Conservation (phyloP, 1,140 invertebrate species). For the Notospermus geniculatus region DNA sequence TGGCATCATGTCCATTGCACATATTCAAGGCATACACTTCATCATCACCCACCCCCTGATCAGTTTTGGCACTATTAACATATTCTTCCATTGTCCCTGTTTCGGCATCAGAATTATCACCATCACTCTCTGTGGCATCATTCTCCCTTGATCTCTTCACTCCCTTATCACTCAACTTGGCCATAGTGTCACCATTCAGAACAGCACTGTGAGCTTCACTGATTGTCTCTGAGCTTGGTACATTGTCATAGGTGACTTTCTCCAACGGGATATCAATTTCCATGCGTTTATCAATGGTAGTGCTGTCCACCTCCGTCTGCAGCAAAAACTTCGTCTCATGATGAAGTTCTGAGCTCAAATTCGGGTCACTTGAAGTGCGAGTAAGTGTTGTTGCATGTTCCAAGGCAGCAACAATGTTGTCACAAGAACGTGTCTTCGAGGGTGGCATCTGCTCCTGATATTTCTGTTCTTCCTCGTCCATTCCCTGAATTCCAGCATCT, state of each 20-base stretch:
- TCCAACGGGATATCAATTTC: background rate
- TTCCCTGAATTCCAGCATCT: background rate
- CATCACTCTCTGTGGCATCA: background rate
- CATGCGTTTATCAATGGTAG: slow-evolving; percentile 2
- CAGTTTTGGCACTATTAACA: slow-evolving; percentile 1
- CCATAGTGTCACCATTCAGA: too few relatives aligned
- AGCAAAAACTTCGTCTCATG: slow-evolving; percentile 1
- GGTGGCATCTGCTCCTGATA: slow-evolving; percentile 39
- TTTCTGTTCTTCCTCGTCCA: slow-evolving; percentile 11
- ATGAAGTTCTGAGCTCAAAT: slow-evolving; percentile 55
- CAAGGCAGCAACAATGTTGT: slow-evolving; percentile 63
- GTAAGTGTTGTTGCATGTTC: slow-evolving; percentile 64
- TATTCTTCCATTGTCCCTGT: background rate
- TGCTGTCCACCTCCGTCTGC: background rate
- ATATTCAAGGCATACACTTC: slow-evolving; percentile 8
- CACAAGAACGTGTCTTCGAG: slow-evolving; percentile 63
- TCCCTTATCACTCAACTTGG: background rate
- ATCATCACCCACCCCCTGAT: background rate
- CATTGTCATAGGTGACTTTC: too few relatives aligned
- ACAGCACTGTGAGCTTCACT: too few relatives aligned
- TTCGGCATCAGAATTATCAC: background rate
- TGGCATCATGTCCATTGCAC: slow-evolving; percentile 19
- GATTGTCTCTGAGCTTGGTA: too few relatives aligned
- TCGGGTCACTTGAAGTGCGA: slow-evolving; percentile 77
- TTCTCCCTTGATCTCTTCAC: background rate